These are phyloP conservation scores for Cyprinodon brontotheroides DNA, from an alignment of 2,113 vertebrate species.

Conservation along the genomic window DNA sequence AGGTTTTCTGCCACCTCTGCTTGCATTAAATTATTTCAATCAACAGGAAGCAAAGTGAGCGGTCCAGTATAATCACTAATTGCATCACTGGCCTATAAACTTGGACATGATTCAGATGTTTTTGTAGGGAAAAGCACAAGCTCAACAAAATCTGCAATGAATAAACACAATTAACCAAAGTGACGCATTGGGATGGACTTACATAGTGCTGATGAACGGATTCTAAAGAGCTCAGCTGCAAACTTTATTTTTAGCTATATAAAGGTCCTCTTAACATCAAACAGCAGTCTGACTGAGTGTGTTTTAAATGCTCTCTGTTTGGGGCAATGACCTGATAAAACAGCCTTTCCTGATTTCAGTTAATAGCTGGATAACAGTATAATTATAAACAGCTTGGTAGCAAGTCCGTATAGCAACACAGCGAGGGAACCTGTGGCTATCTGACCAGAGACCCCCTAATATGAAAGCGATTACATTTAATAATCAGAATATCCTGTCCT, in stretches of 20 bases:
- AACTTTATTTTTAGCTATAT: slow-evolving; percentile 14
- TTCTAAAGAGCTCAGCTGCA: slow-evolving; percentile 11
- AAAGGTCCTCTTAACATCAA: slow-evolving; percentile 19
- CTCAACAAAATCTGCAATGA: slow-evolving; percentile 45
- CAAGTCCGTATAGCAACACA: slow-evolving; percentile 3
- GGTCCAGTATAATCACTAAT: slow-evolving; percentile 35
- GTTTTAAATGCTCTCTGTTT: slow-evolving; percentile 17
- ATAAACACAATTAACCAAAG: slow-evolving; percentile 40
- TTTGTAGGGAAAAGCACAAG: slow-evolving; percentile 21
- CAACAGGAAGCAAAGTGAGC: slow-evolving; percentile 3
- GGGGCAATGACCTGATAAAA: slow-evolving; percentile 7
- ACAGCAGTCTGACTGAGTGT: slow-evolving; percentile 8
- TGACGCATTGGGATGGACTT: slow-evolving; percentile 38
- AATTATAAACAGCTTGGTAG: slow-evolving; percentile 48
- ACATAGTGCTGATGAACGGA: slow-evolving; percentile 17
- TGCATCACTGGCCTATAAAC: slow-evolving; percentile 29
- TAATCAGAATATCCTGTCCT: slow-evolving; percentile 5
- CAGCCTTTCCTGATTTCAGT: slow-evolving; percentile 34
- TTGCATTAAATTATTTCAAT: slow-evolving; percentile 6
- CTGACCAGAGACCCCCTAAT: slow-evolving; percentile 19
- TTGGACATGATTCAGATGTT: slow-evolving; percentile 43
- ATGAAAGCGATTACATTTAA: slow-evolving; percentile 24
- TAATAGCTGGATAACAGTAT: slow-evolving; percentile 48
- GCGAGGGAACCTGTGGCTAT: slow-evolving; percentile 16
- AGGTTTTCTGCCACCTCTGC: background rate